phyloP scores from a whole-genome alignment of 2,113 vertebrate species.

The Phycodurus eques region DNA sequence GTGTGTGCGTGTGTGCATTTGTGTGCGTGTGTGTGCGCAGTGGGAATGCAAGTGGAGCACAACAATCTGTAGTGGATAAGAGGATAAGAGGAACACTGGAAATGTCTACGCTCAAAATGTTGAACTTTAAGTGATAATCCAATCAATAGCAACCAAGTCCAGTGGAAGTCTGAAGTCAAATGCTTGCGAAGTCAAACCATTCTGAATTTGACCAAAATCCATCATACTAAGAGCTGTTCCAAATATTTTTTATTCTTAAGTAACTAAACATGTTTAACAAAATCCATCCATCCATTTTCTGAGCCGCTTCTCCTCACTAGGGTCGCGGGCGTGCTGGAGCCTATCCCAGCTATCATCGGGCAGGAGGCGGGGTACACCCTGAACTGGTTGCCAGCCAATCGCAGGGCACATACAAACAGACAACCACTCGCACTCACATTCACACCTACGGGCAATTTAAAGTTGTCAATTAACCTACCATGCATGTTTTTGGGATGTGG shows the following conservation, averaged over 20 bases:
- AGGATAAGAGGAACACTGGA: conserved; percentile 11
- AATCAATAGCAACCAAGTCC: conserved; percentile 19
- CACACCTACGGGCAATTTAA: no score
- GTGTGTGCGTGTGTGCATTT: no score
- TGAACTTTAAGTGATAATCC: neutral
- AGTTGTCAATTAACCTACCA: no score
- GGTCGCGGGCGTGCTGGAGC: no score
- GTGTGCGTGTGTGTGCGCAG: neutral
- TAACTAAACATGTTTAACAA: neutral
- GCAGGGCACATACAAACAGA: no score
- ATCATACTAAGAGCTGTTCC: neutral
- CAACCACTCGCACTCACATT: no score
- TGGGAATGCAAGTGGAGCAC: conserved; percentile 24
- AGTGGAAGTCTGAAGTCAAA: neutral
- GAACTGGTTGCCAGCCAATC: no score
- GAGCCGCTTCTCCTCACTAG: no score
- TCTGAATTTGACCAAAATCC: neutral
- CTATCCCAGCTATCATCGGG: no score
- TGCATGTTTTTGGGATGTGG: no score
- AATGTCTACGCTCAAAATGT: conserved; percentile 10
- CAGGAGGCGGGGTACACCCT: no score
- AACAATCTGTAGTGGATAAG: conserved; percentile 13
- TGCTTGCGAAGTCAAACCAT: neutral
- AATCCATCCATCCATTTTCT: no score
- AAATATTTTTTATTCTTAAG: neutral